Base-by-base conservation (phyloP, 1,140 invertebrate species). In the Tetragonula clypearis region DNA sequence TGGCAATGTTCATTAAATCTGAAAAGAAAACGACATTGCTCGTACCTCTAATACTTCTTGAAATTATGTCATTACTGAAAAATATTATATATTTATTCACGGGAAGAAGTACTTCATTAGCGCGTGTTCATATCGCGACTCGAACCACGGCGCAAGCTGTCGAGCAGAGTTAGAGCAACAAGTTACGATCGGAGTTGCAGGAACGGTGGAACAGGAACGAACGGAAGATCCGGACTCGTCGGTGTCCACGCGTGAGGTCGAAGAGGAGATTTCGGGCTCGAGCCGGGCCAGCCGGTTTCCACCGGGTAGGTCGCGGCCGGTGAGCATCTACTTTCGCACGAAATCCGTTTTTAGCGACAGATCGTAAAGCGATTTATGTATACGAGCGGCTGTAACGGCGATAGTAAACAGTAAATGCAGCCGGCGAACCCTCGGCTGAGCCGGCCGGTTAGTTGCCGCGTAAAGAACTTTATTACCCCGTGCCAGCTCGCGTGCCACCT, bases 351-450 rank as follows among this genome's bases (percentile, higher is more conserved):
- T 94, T 93, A 94, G 94, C 92, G 94, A 95, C 93, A 94, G 93
- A 94, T 94, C 94, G 94, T 94, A 94, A 95, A 94, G 88, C 92
- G 91, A 95, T 94, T 95, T 94, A 94, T 94, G 93, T 91, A 86
- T 93, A 92, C 91, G 92, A 92, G 86, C 91, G 89, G 92, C 91
- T 93, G 94, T 94, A 94, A 93, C 92, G 92, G 81, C 88, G 93
- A 92, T 91, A 93, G 94, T 94, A 94, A 94, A 94, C 92, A 93
- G 88, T 94, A 93, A 93, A 92, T 91, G 88, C 91, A 91, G 91
- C 88, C 91, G 86, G 88, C 87, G 84, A 87, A 89, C 91, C 88
- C 82, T 80, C 78, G 87, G 85, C 41, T 41, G 88, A 72, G 53
- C 35, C 85, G 86, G 85, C 90, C 88, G 91, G 92, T 94, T 93